Evolutionary conservation across 2,888 invertebrate species (phyloP), one percentile per base, ranked within the genome.

Genomic region (Mesorhabditis spiculigera): DNA sequence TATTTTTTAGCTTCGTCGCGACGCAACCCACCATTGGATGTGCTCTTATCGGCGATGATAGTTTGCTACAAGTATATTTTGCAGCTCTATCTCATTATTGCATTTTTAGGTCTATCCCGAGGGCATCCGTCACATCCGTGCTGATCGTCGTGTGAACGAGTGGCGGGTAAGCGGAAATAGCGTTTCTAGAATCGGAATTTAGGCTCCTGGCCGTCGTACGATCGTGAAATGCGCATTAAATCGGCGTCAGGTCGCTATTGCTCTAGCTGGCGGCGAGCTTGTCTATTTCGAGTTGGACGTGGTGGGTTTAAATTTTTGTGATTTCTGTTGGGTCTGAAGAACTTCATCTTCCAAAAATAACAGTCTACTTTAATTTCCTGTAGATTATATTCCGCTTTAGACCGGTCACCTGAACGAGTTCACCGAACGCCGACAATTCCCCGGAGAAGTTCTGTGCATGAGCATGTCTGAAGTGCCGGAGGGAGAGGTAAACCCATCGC

Each of bases 201-300:
- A 96, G 87, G 94, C 95, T 0, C 96, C 96, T 0, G 95, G 95
- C 42, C 96, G 96, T 87, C 94, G 95, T 83, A 93, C 92, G 0
- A 98, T 99, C 71, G 93, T 94, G 0, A 94, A 94, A 87, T 98
- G 97, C 88, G 97, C 98, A 0, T 94, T 99, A 28, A 99, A 98
- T 88, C 94, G 95, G 87, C 90, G 96, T 73, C 98, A 98, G 89
- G 96, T 98, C 45, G 96, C 97, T 0, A 97, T 98, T 76, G 96
- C 98, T 2, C 89, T 99, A 65, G 66, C 16, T n/a, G 50, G 67
- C 3, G 81, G 79, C 13, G 98, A 98, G 89, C 89, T 99, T 73
- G 95, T 98, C 63, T 98, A 97, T 89, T 98, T 98, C 87, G 97
- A 98, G 90, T 94, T 98, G 95, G 97, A 98, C 88, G 92, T 94